Conservation (phyloP, 2,888 invertebrate species). For the Petrophora chlorosata region DNA sequence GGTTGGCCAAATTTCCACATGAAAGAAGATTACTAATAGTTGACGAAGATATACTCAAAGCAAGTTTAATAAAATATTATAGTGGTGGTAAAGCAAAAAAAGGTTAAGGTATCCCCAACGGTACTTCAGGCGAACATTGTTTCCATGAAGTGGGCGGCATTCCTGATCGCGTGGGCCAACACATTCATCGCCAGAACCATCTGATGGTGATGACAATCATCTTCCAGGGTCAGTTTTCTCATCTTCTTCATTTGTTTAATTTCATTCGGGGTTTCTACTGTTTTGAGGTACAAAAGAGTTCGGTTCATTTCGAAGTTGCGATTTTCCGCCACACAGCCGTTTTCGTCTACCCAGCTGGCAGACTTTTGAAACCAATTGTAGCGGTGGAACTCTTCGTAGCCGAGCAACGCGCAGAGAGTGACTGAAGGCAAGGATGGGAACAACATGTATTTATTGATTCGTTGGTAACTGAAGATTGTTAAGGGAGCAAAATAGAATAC, state of each 20-base stretch:
- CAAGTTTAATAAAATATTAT: no score
- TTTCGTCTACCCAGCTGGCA: constrained; percentile 45
- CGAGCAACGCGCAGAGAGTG: constrained; percentile 38
- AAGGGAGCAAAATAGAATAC: no score
- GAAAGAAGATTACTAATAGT: no score
- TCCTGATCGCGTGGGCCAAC: constrained; percentile 39
- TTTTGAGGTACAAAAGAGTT: not conserved
- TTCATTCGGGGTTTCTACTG: not conserved
- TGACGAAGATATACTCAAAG: no score
- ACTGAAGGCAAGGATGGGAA: constrained; percentile 35
- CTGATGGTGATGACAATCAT: constrained; percentile 42
- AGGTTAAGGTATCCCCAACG: no score
- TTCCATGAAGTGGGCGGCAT: constrained; percentile 8
- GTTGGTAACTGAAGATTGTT: no score
- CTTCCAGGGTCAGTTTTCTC: not conserved
- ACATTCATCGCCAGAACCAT: constrained; percentile 37
- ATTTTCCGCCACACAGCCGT: constrained; percentile 46
- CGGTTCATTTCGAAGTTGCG: constrained; percentile 33
- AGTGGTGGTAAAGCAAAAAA: no score
- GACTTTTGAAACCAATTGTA: constrained; percentile 38
- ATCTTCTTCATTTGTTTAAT: not conserved
- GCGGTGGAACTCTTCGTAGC: constrained; percentile 44
- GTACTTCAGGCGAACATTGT: no score
- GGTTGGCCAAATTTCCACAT: no score
- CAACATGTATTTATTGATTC: no score